phyloP scores from a whole-genome alignment of 2,113 vertebrate genomes.

The Apus apus region DNA sequence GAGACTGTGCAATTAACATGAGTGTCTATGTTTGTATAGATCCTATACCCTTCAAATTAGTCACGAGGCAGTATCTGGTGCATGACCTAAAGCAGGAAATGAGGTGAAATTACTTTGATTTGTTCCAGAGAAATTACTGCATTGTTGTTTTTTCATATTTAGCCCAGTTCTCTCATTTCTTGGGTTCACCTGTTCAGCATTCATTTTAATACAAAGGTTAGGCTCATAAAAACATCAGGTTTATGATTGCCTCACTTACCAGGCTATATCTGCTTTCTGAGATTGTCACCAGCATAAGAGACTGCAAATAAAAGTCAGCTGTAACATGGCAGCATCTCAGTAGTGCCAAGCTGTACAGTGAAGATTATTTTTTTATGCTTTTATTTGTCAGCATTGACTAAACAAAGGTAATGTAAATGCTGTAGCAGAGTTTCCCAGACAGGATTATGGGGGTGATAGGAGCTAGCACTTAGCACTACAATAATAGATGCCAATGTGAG shows the following conservation, averaged over 20 bases:
- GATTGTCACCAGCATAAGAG: not conserved
- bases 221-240: not conserved
- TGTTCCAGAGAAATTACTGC: not conserved
- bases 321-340: not conserved
- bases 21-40: not conserved
- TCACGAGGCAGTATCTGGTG: not conserved
- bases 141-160: constrained; percentile 12
- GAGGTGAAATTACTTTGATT: not conserved
- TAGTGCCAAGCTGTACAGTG: not conserved
- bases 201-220: not conserved
- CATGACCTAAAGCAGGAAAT: not conserved
- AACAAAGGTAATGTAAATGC: constrained; percentile 19
- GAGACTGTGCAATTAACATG: not conserved
- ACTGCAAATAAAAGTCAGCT: constrained; percentile 11
- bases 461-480: not conserved
- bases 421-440: constrained; percentile 19
- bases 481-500: not conserved
- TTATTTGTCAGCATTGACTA: constrained; percentile 29
- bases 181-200: not conserved
- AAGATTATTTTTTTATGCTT: constrained; percentile 35
- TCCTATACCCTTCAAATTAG: not conserved
- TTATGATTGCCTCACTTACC: not conserved
- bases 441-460: not conserved
- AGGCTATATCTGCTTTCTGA: not conserved
- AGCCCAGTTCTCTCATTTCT: not conserved